These are phyloP conservation scores for Sardinella longiceps DNA, from an alignment of 2,797 vertebrate species.

Conservation along the genomic window DNA sequence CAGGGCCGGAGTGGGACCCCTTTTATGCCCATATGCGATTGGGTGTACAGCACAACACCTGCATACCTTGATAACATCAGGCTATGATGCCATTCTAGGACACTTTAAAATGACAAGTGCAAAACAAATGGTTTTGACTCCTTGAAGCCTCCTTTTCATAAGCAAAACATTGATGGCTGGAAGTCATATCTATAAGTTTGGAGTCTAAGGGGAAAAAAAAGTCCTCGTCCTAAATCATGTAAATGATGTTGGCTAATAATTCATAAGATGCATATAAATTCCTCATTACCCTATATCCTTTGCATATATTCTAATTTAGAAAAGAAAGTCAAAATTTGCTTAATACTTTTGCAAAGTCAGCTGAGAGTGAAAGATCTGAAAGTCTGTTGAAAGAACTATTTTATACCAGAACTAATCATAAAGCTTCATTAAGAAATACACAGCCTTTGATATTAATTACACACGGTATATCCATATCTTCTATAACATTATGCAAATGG, in stretches of 20 bases:
- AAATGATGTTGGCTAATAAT: conserved; percentile 18
- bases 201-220: not conserved
- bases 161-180: not conserved
- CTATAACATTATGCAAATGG: conserved; percentile 54
- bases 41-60: too few species aligned
- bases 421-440: conserved; percentile 23
- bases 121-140: not conserved
- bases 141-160: not conserved
- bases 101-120: not conserved
- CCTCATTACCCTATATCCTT: conserved; percentile 5
- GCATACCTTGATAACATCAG: too few species aligned
- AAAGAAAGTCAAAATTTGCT: not conserved
- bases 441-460: conserved; percentile 32
- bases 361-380: not conserved
- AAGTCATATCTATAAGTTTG: not conserved
- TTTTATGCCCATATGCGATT: too few species aligned
- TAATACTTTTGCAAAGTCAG: conserved; percentile 14
- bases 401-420: not conserved
- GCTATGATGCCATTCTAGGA: too few species aligned
- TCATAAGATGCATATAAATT: conserved; percentile 13
- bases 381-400: not conserved
- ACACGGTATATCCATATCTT: conserved; percentile 43
- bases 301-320: conserved; percentile 13
- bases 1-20: too few species aligned
- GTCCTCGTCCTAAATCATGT: not conserved